Evolutionary conservation across 2,888 invertebrate species (phyloP), one percentile per base, ranked within the genome.

Genomic region (Apamea crenata): DNA sequence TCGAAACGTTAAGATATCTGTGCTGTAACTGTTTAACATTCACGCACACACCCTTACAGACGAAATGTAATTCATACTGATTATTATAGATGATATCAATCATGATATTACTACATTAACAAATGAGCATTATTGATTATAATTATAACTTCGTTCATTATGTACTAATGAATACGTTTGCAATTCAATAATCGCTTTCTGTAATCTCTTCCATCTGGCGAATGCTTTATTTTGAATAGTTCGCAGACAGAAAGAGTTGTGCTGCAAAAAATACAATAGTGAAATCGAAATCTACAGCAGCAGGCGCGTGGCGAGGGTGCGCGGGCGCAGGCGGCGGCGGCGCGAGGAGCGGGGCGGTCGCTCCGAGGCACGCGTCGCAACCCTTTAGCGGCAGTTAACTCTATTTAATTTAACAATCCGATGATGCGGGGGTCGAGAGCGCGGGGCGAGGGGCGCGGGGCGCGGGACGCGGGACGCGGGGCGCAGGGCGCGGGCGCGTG

Each of bases 381-480:
- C 94, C 94, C 94, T 94, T 94, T 94, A 91, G 91, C 92, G 84
- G 91, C 92, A 90, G 92, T 94, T 93, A 94, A 93, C 93, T 94
- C 90, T 90, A 91, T 92, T 94, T 93, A 93, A 93, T 93, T 91
- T 89, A 91, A 92, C 91, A 91, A 91, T 90, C 87, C 80, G 76
- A 74, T 76, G 71, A 72, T 82, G 85, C 84, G 88, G 88, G 87
- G 86, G 70, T 70, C 40, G 65, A 25, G 72, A 21, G 21, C 21
- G 50, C 18, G 66, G 50, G 63, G 10, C 29, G 32, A 77, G 32
- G 79, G 68, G 53, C 69, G 71, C 74, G 80, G 81, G 77, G 75
- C 74, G 77, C 76, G 75, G 75, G 87, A n/a, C n/a, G n/a, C n/a
- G 66, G 50, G 63, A 7, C 29, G 32, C 78, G 32, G 79, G 68